A percentile compares a stretch with the other conserved stretches of the same genome.
These are phyloP conservation scores for Rhamphomyia laevipes DNA, from an alignment of 2,888 invertebrate species.

Conservation along the genomic window DNA sequence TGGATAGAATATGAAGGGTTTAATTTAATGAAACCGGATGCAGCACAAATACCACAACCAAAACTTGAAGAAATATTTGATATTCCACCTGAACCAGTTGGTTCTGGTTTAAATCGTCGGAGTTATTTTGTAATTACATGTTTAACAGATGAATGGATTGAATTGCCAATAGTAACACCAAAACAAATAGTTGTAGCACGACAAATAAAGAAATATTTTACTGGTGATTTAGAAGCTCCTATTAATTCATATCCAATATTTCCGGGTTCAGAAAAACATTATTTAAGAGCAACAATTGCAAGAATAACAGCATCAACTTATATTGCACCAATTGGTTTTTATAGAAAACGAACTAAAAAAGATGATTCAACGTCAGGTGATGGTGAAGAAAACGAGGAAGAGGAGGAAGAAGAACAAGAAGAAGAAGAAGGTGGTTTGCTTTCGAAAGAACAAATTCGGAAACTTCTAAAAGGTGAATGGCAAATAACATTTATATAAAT, in stretches of 20 bases:
- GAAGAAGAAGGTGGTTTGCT: background rate
- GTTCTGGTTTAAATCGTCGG: constrained; percentile 66
- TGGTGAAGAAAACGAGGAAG: constrained; percentile 26
- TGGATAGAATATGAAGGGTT: constrained; percentile 23
- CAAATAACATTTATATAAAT: too few species aligned
- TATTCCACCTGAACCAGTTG: constrained; percentile 60
- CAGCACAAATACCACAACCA: constrained; percentile 15
- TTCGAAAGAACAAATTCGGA: background rate
- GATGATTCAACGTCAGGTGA: constrained; percentile 37
- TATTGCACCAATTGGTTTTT: constrained; percentile 70
- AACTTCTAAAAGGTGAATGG: too few species aligned
- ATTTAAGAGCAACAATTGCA: constrained; percentile 71
- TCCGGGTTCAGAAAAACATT: constrained; percentile 74
- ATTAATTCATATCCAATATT: constrained; percentile 66
- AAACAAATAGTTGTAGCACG: constrained; percentile 61
- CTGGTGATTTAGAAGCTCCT: constrained; percentile 65
- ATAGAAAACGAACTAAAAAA: constrained; percentile 38
- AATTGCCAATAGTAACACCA: constrained; percentile 68
- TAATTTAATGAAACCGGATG: constrained; percentile 22
- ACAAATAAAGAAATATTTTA: constrained; percentile 61
- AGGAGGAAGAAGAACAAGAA: constrained; percentile 16
- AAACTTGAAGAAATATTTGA: constrained; percentile 33
- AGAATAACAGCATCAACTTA: constrained; percentile 73
- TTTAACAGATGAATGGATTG: constrained; percentile 66
- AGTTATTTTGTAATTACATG: constrained; percentile 76